Conservation (phyloP, 1,140 invertebrate species). For the Cyrtorhinus lividipennis region DNA sequence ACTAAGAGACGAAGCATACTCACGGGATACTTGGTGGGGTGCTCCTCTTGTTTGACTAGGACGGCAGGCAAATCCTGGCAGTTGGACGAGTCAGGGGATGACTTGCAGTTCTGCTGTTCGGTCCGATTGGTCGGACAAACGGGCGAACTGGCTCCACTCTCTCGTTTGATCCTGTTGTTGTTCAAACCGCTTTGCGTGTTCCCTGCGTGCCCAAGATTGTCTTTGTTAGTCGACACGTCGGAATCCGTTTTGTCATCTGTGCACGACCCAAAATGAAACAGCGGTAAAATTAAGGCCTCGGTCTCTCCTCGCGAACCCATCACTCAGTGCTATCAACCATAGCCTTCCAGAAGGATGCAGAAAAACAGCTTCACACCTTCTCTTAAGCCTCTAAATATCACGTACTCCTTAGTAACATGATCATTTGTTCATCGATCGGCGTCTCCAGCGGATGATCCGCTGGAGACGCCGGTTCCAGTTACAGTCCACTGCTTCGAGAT, state of each 20-base stretch:
- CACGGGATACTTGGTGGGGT: neutral
- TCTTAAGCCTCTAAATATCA: too few relatives aligned
- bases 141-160: neutral
- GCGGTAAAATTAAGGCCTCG: too few relatives aligned
- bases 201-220: neutral
- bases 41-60: neutral
- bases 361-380: too few relatives aligned
- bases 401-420: too few relatives aligned
- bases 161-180: neutral
- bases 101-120: neutral
- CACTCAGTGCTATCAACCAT: too few relatives aligned
- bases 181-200: neutral
- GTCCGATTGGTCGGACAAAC: neutral
- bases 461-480: too few relatives aligned
- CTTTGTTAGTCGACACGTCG: constrained; percentile 2
- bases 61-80: neutral
- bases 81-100: neutral
- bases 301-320: too few relatives aligned
- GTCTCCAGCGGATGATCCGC: too few relatives aligned
- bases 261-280: neutral
- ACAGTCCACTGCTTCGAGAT: too few relatives aligned
- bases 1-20: too few relatives aligned
- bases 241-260: constrained; percentile 5
- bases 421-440: too few relatives aligned
- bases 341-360: too few relatives aligned